Conservation (phyloP, 1,140 invertebrate species). For the Caenorhabditis tropicalis region DNA sequence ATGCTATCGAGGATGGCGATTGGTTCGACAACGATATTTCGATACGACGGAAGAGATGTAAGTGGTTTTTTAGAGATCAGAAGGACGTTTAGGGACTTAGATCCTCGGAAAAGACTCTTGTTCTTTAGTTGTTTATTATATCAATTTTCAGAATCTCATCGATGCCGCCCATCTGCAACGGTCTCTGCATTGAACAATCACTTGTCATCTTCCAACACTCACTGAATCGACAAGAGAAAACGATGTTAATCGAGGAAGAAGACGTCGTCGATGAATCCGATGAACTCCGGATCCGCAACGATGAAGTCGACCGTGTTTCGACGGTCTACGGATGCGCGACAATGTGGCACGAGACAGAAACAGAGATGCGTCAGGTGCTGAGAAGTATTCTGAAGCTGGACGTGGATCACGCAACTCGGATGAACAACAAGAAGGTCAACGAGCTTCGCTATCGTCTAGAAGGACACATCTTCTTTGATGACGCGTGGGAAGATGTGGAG, state of each 20-base stretch:
- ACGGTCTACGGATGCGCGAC: conserved; percentile 74
- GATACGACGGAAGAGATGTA: conserved; percentile 65
- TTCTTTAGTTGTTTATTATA: too few relatives aligned
- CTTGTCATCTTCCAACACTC: conserved; percentile 65
- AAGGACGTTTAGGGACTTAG: too few relatives aligned
- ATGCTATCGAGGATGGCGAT: conserved; percentile 59
- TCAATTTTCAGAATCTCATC: conserved; percentile 65
- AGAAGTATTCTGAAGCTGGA: conserved; percentile 79
- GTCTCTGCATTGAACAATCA: conserved; percentile 65
- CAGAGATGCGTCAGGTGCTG: conserved; percentile 74
- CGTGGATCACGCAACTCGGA: conserved; percentile 87
- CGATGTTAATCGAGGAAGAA: conserved; percentile 41
- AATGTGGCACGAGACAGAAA: conserved; percentile 75
- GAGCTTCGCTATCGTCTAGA: conserved; percentile 77
- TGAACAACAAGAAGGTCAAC: conserved; percentile 86
- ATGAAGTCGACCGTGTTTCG: conserved; percentile 64
- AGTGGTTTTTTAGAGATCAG: conserved; percentile 28
- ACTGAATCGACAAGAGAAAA: conserved; percentile 14
- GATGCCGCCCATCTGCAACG: conserved; percentile 63
- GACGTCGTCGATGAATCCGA: conserved; percentile 55
- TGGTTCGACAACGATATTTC: conserved; percentile 48
- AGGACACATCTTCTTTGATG: conserved; percentile 98
- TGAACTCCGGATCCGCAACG: conserved; percentile 48
- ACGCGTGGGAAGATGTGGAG: conserved; percentile 93
- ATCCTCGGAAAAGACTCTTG: too few relatives aligned